Evolutionary conservation across 2,113 vertebrate species (phyloP).

Genomic region (Ascaphus truei): DNA sequence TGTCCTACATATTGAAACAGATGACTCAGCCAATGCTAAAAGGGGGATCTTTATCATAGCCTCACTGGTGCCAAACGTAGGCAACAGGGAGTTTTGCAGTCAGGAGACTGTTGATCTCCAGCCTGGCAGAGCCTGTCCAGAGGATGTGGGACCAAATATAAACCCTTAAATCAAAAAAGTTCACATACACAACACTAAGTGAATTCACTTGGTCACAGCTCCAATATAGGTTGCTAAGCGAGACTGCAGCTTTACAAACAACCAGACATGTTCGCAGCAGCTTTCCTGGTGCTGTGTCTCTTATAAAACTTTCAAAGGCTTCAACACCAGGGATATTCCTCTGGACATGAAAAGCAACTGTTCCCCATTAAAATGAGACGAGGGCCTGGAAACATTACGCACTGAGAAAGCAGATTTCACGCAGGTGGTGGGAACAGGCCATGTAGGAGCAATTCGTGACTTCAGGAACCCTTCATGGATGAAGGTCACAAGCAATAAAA

Average conservation of each 20-base stretch:
- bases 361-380: background rate
- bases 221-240: background rate
- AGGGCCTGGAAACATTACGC: background rate
- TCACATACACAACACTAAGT: background rate
- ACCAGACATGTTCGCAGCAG: too few species aligned
- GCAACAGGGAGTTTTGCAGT: too few species aligned
- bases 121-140: too few species aligned
- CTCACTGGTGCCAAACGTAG: too few species aligned
- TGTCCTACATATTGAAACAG: too few species aligned
- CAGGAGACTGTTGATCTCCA: too few species aligned
- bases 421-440: background rate
- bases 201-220: background rate
- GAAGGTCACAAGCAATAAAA: background rate
- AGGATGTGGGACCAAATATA: too few species aligned
- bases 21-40: too few species aligned
- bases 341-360: slow-evolving; percentile 4
- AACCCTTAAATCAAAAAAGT: background rate
- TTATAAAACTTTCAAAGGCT: background rate
- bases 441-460: background rate
- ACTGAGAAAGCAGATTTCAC: background rate
- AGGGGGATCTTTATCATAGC: too few species aligned
- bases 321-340: background rate
- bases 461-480: background rate
- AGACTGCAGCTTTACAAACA: too few species aligned
- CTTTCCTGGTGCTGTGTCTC: too few species aligned